phyloP scores from a whole-genome alignment of 2,888 invertebrate genomes.

The Eilema sororculum region DNA sequence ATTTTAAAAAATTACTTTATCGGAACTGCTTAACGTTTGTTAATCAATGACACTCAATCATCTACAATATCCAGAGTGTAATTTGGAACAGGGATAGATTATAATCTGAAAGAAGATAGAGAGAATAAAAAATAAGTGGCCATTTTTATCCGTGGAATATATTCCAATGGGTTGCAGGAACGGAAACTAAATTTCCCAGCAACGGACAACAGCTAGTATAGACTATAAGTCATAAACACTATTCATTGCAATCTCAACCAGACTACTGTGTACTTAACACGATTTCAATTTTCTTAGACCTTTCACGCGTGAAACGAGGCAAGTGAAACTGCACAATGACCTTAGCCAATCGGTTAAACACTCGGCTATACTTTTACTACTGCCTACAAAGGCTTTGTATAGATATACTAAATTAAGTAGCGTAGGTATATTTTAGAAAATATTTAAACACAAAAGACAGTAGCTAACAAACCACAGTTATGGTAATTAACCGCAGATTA shows the following conservation, averaged over 20 bases:
- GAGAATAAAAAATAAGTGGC: no score
- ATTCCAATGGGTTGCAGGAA: no score
- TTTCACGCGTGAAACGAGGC: conserved; percentile 39
- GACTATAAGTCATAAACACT: background rate
- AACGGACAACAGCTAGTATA: background rate
- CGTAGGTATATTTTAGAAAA: conserved; percentile 26
- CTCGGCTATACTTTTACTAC: conserved; percentile 42
- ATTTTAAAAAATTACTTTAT: no score
- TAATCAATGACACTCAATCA: no score
- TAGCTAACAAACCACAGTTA: conserved; percentile 27
- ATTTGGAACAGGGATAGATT: no score
- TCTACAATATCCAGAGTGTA: no score
- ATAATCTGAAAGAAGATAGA: no score
- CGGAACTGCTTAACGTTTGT: no score
- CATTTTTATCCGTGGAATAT: no score
- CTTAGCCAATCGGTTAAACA: conserved; percentile 36
- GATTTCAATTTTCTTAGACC: conserved; percentile 37
- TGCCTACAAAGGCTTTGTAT: conserved; percentile 14
- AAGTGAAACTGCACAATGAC: conserved; percentile 42
- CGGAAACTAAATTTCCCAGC: background rate
- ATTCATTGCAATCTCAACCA: background rate
- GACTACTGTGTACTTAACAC: conserved; percentile 32
- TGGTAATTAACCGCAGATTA: conserved; percentile 27
- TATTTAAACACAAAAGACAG: conserved; percentile 29
- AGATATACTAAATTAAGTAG: conserved; percentile 22